Evolutionary conservation across 2,888 invertebrate genomes (phyloP).

Genomic region (Pollenia angustigena): DNA sequence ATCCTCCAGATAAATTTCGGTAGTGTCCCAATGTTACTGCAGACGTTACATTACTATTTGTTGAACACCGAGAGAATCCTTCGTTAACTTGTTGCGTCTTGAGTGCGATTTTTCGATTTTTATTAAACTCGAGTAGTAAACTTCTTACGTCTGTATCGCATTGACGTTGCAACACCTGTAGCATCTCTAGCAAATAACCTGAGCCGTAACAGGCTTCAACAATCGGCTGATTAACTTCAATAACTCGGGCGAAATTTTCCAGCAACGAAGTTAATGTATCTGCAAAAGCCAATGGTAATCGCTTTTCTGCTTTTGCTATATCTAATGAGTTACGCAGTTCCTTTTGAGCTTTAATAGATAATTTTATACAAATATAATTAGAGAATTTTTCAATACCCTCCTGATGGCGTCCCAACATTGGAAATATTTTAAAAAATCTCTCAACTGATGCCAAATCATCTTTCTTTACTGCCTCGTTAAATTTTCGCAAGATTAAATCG

Average conservation of each 20-base stretch:
- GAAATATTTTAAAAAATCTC: slow-evolving; percentile 98
- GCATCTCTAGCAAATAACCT: slow-evolving; percentile 89
- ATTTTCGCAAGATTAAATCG: slow-evolving; percentile 88
- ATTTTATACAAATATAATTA: slow-evolving; percentile 91
- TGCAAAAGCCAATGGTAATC: slow-evolving; percentile 91
- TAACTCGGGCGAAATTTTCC: slow-evolving; percentile 92
- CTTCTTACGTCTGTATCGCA: slow-evolving; percentile 88
- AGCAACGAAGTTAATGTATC: slow-evolving; percentile 93
- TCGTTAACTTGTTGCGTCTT: slow-evolving; percentile 88
- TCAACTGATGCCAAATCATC: slow-evolving; percentile 96
- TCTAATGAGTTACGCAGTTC: slow-evolving; percentile 89
- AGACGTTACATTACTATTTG: slow-evolving; percentile 73
- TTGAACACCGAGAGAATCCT: slow-evolving; percentile 84
- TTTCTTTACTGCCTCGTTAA: slow-evolving; percentile 95
- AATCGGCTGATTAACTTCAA: slow-evolving; percentile 94
- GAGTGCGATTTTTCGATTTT: slow-evolving; percentile 87
- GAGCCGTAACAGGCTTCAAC: slow-evolving; percentile 95
- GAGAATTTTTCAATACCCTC: slow-evolving; percentile 96
- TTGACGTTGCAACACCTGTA: slow-evolving; percentile 90
- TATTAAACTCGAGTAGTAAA: slow-evolving; percentile 90
- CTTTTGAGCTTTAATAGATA: slow-evolving; percentile 89
- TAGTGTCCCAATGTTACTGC: slow-evolving; percentile 79
- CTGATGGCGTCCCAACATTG: slow-evolving; percentile 94
- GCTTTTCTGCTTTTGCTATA: slow-evolving; percentile 88
- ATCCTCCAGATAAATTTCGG: slow-evolving; percentile 82